Evolutionary conservation across 2,797 vertebrate genomes (phyloP), one percentile per base, ranked within the genome.

Genomic region (Naso thynnoides): DNA sequence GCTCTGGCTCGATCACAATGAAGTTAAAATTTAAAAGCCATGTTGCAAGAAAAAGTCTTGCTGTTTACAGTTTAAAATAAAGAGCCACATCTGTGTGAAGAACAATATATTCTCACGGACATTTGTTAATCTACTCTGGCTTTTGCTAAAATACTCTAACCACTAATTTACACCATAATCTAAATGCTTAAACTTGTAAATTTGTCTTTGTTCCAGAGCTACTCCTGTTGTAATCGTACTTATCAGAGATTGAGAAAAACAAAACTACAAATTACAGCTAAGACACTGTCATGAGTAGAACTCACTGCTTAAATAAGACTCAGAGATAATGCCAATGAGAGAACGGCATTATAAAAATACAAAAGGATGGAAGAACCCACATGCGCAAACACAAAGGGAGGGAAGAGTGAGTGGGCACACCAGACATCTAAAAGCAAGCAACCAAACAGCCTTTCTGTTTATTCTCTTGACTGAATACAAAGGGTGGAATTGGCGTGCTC

Each of bases 401-500:
- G 47, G 24, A 29, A 61, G 42, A 55, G 54, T 33, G 66, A 77
- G 74, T 59, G 52, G 59, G 63, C 47, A 63, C 10, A 33, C 52
- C 31, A 66, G 21, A 78, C 55, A 76, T 85, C 53, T 84, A 55
- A 71, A 59, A 84, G 70, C 66, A 57, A 82, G 57, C 58, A 68
- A 79, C 56, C 60, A 58, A 77, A 80, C 73, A 67, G 57, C 56
- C 48, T 52, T 21, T 70, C 24, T 45, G 53, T 53, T 76, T 49
- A 47, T 58, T 57, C 62, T 54, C 62, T 59, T 49, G 3, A 23
- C 55, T 70, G 72, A 88, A 82, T 44, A 80, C 76, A 80, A 87
- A 78, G 56, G 50, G 38, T 58, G 42, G 82, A 78, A 88, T 58
- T 88, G 85, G 86, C 85, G 73, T 47, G 66, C 81, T 83, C 79